Evolutionary conservation across 2,888 invertebrate genomes (phyloP), one percentile per base, ranked within the genome.

Genomic region (Sphaeridia pumilis): DNA sequence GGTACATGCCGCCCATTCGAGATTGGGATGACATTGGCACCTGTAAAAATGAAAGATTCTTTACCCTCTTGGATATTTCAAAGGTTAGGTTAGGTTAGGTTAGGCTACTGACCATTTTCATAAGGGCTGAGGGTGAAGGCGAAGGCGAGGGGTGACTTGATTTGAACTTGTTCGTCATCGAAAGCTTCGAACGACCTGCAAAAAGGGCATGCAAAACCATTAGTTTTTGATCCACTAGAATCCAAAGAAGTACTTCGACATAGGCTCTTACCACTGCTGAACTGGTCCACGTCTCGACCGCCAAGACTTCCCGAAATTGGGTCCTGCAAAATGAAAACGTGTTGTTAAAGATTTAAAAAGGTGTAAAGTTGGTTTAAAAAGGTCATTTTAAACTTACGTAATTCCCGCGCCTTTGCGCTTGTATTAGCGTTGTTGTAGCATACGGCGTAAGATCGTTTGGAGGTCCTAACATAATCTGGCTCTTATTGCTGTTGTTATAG

Each of bases 381-480:
- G 24, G 26, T 36, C 5, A 31, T 21, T 36, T 48, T 44, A 22
- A 42, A 53, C 64, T 56, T 63, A 64, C 64, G 56, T 64, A 64
- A 61, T 62, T 63, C 48, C 61, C 61, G 55, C 64, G 59, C 45
- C 64, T 34, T 41, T 57, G 58, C 60, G 17, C 20, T 43, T 63
- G 66, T 60, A 83, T 75, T 35, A 83, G 73, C 71, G 83, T 83
- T 52, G 84, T 83, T 0, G 84, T 83, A 3, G 85, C 84, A 63
- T 84, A 85, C 2, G 84, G 82, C 55, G 82, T 82, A 68, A 79
- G 78, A 61, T 78, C 78, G 10, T 78, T 75, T 52, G 78, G 77
- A 69, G 80, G 80, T 68, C 80, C 78, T 44, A 52, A 44, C 45
- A 53, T 55, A 38, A 52, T 46, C 51, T 56, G 57, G 25, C 57